Base-by-base conservation (phyloP, 1,140 invertebrate species). In the Eupeodes corollae region DNA sequence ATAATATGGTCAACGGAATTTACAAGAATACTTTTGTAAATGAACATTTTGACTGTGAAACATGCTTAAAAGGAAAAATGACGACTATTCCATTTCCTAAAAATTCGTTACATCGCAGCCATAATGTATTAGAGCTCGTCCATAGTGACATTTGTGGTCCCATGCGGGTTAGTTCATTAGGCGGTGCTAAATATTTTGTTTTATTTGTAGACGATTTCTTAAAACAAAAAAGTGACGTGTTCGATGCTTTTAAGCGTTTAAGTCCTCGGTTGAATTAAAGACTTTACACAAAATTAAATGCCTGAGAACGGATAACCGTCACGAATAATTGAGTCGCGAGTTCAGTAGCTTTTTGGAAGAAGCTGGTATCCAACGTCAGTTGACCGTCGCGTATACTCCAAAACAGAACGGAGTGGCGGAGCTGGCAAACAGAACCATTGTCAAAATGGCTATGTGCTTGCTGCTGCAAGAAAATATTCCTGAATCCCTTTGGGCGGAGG, bases 351-450 rank as follows among this genome's bases (percentile, higher is more conserved):
- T 44, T 48, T 41, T 45, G 12, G 37, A 10, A 21, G 52, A 31
- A 39, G 42, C 46, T 32, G 56, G 50, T 5, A 52, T 57, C 6
- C 14, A 48, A 11, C 53, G 54, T 49, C 59, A 42, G 45, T 21
- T 21, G 14, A 59, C 61, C 0, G 50, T 54, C 5, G 47, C 57
- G 0, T 67, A 67, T 47, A 61, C 54, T 30, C 57, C 58, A 5
- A 50, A 70, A 44, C 52, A 59, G 44, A 70, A 70, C 49, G 63
- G 65, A 2, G 43, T 56, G 9, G 56, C 57, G 13, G 67, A 72
- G 16, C 13, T 9, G 38, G 8, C 16, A 9, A 40, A 40, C 15
- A 13, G 38, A 8, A 8, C 38, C 13, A 8, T 40, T 13, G 38
- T 40, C 15, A 16, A 40, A 40, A 40, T 14, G 16, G 8, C 38